Percentiles rank a stretch among this genome's conserved stretches.
Conservation (phyloP, 2,888 invertebrate species). For the Ryuthela nishihirai region DNA sequence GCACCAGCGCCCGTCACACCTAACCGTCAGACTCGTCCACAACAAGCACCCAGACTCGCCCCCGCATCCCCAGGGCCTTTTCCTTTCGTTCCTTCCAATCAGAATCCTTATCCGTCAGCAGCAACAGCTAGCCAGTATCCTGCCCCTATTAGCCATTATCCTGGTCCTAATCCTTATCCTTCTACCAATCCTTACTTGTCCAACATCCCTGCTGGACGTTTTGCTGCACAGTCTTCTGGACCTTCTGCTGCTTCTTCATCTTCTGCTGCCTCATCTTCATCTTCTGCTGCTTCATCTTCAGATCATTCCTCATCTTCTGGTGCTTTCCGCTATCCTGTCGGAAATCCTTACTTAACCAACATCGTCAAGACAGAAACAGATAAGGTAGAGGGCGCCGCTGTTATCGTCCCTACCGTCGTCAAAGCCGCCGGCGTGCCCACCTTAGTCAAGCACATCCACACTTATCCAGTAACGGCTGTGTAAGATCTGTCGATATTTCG, state of each 20-base stretch:
- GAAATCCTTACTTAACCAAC: slow-evolving; percentile 29
- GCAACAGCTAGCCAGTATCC: neutral
- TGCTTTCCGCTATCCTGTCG: slow-evolving; percentile 24
- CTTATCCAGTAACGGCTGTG: slow-evolving; percentile 28
- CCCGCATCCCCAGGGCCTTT: slow-evolving; percentile 8
- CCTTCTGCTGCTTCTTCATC: slow-evolving; percentile 2
- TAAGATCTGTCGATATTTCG: too few species aligned
- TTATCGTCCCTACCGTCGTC: slow-evolving; percentile 20
- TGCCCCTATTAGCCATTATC: slow-evolving; percentile 2
- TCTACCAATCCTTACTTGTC: slow-evolving; percentile 9
- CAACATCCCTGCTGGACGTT: neutral
- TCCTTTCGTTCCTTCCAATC: neutral
- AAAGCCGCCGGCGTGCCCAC: slow-evolving; percentile 11
- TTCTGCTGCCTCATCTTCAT: neutral
- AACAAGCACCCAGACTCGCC: slow-evolving; percentile 11
- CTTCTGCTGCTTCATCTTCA: slow-evolving; percentile 19
- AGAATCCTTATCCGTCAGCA: neutral
- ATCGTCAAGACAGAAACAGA: neutral
- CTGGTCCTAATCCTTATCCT: neutral
- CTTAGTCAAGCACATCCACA: slow-evolving; percentile 31
- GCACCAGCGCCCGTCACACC: slow-evolving; percentile 7
- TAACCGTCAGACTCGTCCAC: too few species aligned
- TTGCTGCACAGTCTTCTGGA: slow-evolving; percentile 2
- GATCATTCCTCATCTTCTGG: slow-evolving; percentile 22
- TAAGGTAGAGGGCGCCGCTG: slow-evolving; percentile 10